Conservation (phyloP, 2,797 vertebrate genomes). For the Rhincodon typus region DNA sequence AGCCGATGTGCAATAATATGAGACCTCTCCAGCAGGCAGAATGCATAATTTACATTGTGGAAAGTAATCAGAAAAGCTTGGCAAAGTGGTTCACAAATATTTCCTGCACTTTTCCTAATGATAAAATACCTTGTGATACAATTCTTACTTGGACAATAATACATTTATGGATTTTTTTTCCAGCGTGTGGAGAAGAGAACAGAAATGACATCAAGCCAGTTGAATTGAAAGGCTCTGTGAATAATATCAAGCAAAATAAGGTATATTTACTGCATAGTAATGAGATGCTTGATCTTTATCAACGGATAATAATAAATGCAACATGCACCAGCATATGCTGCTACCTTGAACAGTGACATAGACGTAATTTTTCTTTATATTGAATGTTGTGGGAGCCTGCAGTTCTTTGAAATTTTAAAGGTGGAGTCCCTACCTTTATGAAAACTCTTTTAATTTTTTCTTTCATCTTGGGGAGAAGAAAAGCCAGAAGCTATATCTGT, state of each 20-base stretch:
- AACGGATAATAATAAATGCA: neutral
- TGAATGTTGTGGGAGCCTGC: neutral
- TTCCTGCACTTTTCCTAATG: constrained; percentile 14
- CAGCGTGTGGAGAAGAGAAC: neutral
- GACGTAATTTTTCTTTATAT: neutral
- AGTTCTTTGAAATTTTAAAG: neutral
- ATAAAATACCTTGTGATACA: neutral
- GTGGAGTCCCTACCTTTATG: too few species aligned
- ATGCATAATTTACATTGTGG: neutral
- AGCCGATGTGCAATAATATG: neutral
- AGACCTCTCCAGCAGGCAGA: neutral
- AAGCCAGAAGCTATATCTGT: neutral
- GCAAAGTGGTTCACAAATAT: neutral
- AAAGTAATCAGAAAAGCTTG: neutral
- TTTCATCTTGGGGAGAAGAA: neutral
- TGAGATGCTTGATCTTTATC: neutral
- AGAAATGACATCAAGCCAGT: neutral
- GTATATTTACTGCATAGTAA: constrained; percentile 12
- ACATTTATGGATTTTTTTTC: neutral
- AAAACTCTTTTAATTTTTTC: neutral
- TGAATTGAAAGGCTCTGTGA: neutral
- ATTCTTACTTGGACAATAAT: neutral
- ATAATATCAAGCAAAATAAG: constrained; percentile 3
- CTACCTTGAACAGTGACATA: neutral
- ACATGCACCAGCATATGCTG: neutral